These are phyloP conservation scores for Rotaria sp. DNA, from an alignment of 2,888 invertebrate species.

Conservation along the genomic window DNA sequence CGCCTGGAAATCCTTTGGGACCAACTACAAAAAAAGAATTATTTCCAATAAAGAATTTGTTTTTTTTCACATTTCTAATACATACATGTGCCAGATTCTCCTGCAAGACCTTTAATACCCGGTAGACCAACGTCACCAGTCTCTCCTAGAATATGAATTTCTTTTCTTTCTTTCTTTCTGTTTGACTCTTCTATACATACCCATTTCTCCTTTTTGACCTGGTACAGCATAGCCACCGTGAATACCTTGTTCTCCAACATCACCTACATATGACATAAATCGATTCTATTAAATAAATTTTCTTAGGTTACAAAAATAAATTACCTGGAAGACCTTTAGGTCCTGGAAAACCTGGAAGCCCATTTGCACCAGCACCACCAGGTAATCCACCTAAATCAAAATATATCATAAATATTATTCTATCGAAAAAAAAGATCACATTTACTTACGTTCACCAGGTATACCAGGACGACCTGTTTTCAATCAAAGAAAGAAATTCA, in stretches of 20 bases:
- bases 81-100: background rate
- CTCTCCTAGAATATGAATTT: background rate
- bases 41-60: background rate
- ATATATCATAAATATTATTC: background rate
- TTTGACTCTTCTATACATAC: background rate
- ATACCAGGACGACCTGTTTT: background rate
- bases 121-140: background rate
- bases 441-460: constrained; percentile 27
- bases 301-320: background rate
- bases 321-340: background rate
- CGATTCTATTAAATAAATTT: background rate
- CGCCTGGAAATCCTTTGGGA: background rate
- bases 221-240: background rate
- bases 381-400: background rate
- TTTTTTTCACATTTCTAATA: background rate
- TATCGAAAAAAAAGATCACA: background rate
- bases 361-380: background rate
- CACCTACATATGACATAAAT: background rate
- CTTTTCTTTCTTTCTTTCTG: background rate
- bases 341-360: background rate
- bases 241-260: constrained; percentile 1
- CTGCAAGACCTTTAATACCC: background rate
- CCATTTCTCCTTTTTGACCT: constrained; percentile 5
- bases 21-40: background rate
- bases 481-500: no score